Evolutionary conservation across 2,888 invertebrate species (phyloP).

Genomic region (Amphipoea oculea): DNA sequence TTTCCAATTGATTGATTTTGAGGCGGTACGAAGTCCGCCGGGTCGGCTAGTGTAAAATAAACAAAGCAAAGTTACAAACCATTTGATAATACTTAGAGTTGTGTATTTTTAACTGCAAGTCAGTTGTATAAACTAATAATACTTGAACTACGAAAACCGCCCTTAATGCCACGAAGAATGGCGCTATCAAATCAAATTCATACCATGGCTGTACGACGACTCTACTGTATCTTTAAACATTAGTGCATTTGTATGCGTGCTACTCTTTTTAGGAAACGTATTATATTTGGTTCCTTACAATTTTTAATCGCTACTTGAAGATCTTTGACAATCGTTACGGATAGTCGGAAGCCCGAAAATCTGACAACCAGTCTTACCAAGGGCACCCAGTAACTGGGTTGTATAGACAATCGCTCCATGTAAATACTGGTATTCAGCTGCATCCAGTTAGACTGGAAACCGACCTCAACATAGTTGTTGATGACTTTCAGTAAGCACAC

Average conservation of each 20-base stretch:
- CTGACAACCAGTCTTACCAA: too few relatives aligned
- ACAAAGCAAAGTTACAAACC: background rate
- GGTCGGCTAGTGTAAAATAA: background rate
- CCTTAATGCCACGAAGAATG: background rate
- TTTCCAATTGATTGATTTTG: background rate
- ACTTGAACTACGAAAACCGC: background rate
- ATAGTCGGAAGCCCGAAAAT: background rate
- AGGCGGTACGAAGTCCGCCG: background rate
- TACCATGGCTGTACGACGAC: background rate
- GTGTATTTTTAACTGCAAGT: background rate
- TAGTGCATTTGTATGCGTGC: background rate
- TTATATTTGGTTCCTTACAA: background rate
- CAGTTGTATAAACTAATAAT: background rate
- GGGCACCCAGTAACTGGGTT: background rate
- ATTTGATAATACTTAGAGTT: background rate
- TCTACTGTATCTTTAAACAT: background rate
- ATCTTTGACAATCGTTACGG: background rate
- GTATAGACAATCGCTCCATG: too few relatives aligned
- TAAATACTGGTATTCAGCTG: background rate
- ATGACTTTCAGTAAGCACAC: background rate
- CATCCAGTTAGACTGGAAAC: background rate
- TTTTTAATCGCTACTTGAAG: background rate
- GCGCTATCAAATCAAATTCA: constrained; percentile 1
- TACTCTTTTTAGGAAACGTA: background rate
- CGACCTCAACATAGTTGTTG: background rate